A percentile compares a stretch with the other conserved stretches of the same genome.
These are phyloP conservation scores for Illadopsis cleaveri DNA, from an alignment of 2,113 vertebrate genomes.

Conservation along the genomic window DNA sequence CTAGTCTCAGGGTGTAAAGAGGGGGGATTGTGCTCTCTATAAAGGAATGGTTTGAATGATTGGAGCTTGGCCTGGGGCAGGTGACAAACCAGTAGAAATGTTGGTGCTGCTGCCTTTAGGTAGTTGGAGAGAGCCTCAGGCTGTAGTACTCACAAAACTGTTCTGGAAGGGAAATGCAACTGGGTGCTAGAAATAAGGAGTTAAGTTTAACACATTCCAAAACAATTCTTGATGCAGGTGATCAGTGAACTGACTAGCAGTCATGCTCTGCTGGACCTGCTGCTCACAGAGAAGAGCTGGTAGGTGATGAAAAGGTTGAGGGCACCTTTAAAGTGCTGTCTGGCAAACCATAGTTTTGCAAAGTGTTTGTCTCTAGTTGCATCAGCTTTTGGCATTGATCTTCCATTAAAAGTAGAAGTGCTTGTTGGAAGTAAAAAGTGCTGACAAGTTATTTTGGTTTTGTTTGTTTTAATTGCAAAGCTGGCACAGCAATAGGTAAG, in stretches of 20 bases:
- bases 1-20: not conserved
- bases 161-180: not conserved
- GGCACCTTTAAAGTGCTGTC: slow-evolving; percentile 9
- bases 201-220: not conserved
- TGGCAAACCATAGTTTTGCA: not conserved
- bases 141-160: not conserved
- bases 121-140: not conserved
- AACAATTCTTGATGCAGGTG: not conserved
- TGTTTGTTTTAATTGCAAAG: not conserved
- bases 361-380: not conserved
- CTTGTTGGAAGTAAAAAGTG: slow-evolving; percentile 7
- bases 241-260: not conserved
- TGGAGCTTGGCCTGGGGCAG: not conserved
- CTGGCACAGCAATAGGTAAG: slow-evolving; percentile 6
- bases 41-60: not conserved
- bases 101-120: not conserved
- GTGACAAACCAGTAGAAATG: not conserved
- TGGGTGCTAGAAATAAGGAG: not conserved
- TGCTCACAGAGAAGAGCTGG: not conserved
- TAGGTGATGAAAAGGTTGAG: not conserved
- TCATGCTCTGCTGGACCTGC: not conserved
- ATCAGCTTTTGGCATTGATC: slow-evolving; percentile 8
- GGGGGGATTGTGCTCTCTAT: not conserved
- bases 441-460: not conserved
- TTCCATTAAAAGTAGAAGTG: slow-evolving; percentile 4